Evolutionary conservation across 2,797 vertebrate genomes (phyloP), one percentile per base, ranked within the genome.

Genomic region (Cephalopachus bancanus): DNA sequence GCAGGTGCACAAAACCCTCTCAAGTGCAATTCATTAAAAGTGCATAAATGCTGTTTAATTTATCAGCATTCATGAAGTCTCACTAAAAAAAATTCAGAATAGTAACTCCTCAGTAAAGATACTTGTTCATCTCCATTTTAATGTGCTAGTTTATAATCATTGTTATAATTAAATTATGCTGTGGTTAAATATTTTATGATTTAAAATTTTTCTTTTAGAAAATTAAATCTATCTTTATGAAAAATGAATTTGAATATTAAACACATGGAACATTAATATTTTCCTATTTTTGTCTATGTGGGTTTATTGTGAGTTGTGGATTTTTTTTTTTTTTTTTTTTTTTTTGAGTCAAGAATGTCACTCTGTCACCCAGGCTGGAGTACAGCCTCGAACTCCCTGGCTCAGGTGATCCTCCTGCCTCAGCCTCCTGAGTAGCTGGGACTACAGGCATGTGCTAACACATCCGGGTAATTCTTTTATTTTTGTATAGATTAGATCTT

Each of bases 1-100:
- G 51, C 83, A 93, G 75, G 60, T 80, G 71, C 89, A 93, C 17
- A 79, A 92, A 89, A 64, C 20, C 30, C 60, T 71, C 74, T 75
- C 69, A 60, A 57, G 37, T 57, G 30, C 10, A 81, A 74, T 84
- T 95, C 83, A 86, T 93, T 92, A 93, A 81, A 95, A 84, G 71
- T 93, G 7, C 14, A 92, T 37, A n/a, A 93, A 92, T n/a, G 2
- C 10, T 22, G n/a, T 53, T 94, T 72, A 85, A 87, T 67, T 71
- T 65, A 78, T 37, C 87, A 69, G 9, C 30, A 62, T 55, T 75
- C 83, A 69, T 3, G 65, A 12, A 49, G 7, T 59, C 12, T 71
- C 62, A 55, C 19, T 76, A 75, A 91, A 83, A 16, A 64, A 89
- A 95, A 83, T 33, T 26, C 51, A 60, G 33, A 65, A 69, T 1